Conservation (phyloP, 2,113 vertebrate genomes). For the Trichomycterus rosablanca region DNA sequence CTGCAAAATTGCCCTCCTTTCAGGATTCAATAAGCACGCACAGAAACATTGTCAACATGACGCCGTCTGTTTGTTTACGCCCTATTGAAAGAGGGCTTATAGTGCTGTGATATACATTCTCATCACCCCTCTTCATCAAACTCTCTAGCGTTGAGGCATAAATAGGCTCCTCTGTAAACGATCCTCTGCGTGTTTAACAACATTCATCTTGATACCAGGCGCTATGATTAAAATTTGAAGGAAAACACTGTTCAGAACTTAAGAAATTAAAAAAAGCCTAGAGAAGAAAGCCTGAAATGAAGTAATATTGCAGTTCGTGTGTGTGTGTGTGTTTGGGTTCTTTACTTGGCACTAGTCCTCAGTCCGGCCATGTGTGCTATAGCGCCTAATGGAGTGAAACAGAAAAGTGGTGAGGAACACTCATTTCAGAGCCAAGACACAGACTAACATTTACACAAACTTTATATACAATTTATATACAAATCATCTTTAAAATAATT, state of each 20-base stretch:
- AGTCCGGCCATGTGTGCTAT: slow-evolving; percentile 52
- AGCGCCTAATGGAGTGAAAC: slow-evolving; percentile 49
- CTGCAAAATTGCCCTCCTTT: slow-evolving; percentile 51
- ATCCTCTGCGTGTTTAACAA: slow-evolving; percentile 55
- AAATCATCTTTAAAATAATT: no score
- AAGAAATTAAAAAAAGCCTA: slow-evolving; percentile 33
- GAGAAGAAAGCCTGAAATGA: slow-evolving; percentile 54
- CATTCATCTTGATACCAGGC: slow-evolving; percentile 70
- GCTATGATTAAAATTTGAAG: slow-evolving; percentile 65
- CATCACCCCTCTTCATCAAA: slow-evolving; percentile 19
- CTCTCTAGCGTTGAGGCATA: slow-evolving; percentile 13
- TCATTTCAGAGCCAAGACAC: neutral
- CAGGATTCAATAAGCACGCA: slow-evolving; percentile 69
- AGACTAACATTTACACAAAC: no score
- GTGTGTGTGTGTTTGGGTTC: slow-evolving; percentile 12
- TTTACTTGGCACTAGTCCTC: slow-evolving; percentile 34
- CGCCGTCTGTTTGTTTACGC: slow-evolving; percentile 59
- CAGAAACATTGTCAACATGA: slow-evolving; percentile 63
- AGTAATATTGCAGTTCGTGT: neutral
- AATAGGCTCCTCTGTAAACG: slow-evolving; percentile 40
- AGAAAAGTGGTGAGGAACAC: slow-evolving; percentile 31
- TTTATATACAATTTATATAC: no score
- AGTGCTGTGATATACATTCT: slow-evolving; percentile 37
- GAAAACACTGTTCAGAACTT: slow-evolving; percentile 63
- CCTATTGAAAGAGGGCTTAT: slow-evolving; percentile 59